Percentiles rank a stretch among this genome's conserved stretches.
Conservation (phyloP, 2,888 invertebrate species). For the Orthosia cruda region DNA sequence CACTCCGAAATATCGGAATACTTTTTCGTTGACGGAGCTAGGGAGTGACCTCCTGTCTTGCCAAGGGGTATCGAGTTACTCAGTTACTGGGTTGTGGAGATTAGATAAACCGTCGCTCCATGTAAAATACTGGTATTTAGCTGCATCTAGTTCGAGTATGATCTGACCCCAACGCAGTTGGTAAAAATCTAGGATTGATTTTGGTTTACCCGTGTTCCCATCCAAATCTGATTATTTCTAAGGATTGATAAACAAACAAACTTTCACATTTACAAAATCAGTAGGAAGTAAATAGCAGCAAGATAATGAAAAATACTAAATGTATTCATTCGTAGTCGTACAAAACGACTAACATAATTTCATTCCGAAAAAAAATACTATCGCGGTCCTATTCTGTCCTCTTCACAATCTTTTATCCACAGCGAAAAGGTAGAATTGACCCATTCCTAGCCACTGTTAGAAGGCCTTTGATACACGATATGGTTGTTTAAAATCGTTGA, state of each 20-base stretch:
- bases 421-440: slow-evolving; percentile 67
- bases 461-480: slow-evolving; percentile 57
- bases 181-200: neutral
- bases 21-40: too few species aligned
- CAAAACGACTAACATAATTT: slow-evolving; percentile 37
- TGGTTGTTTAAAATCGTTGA: slow-evolving; percentile 17
- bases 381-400: slow-evolving; percentile 42
- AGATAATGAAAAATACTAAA: slow-evolving; percentile 34
- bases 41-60: too few species aligned
- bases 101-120: too few species aligned
- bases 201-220: neutral
- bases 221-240: too few species aligned
- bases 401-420: slow-evolving; percentile 61
- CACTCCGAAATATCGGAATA: too few species aligned
- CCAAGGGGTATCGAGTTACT: too few species aligned
- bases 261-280: neutral
- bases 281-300: neutral
- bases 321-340: slow-evolving; percentile 26
- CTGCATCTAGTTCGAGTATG: too few species aligned
- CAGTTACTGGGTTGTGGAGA: too few species aligned
- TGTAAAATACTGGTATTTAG: too few species aligned
- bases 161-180: too few species aligned
- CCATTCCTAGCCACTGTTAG: slow-evolving; percentile 48
- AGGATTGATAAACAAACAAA: neutral
- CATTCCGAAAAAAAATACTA: slow-evolving; percentile 45